A percentile compares a stretch with the other conserved stretches of the same genome.
phyloP scores from a whole-genome alignment of 2,888 invertebrate species.

The Bembecia ichneumoniformis region DNA sequence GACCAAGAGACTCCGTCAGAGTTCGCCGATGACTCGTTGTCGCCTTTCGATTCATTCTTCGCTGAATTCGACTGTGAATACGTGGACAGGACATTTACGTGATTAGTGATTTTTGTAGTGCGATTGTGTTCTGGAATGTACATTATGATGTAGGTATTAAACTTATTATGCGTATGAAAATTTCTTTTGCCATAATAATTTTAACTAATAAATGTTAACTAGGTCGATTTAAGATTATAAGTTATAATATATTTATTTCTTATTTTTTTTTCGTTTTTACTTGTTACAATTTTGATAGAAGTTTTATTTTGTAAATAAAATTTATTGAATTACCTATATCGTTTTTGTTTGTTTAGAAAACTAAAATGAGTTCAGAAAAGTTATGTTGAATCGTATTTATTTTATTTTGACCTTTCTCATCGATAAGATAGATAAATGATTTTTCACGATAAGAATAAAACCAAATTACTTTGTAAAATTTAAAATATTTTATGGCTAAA shows the following conservation, averaged over 20 bases:
- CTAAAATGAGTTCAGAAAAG: neutral
- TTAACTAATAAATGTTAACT: constrained; percentile 14
- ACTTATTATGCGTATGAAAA: constrained; percentile 15
- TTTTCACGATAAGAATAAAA: no score
- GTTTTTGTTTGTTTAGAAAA: neutral
- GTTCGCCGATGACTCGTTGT: constrained; percentile 68
- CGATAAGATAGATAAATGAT: no score
- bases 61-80: constrained; percentile 67
- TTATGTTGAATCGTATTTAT: no score
- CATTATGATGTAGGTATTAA: constrained; percentile 36
- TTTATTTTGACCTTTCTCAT: no score
- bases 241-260: constrained; percentile 35
- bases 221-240: constrained; percentile 36
- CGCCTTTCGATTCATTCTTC: constrained; percentile 72
- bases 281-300: constrained; percentile 50
- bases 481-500: no score
- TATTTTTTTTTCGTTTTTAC: constrained; percentile 53
- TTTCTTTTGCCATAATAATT: constrained; percentile 56
- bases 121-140: constrained; percentile 18
- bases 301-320: constrained; percentile 20
- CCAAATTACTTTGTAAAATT: no score
- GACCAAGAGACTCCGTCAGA: constrained; percentile 64
- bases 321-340: neutral
- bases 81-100: constrained; percentile 63
- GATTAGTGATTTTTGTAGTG: constrained; percentile 44